These are phyloP conservation scores for Apostichopus japonicus DNA, from an alignment of 35 echinoderm and acorn worm genomes.

Conservation along the genomic window DNA sequence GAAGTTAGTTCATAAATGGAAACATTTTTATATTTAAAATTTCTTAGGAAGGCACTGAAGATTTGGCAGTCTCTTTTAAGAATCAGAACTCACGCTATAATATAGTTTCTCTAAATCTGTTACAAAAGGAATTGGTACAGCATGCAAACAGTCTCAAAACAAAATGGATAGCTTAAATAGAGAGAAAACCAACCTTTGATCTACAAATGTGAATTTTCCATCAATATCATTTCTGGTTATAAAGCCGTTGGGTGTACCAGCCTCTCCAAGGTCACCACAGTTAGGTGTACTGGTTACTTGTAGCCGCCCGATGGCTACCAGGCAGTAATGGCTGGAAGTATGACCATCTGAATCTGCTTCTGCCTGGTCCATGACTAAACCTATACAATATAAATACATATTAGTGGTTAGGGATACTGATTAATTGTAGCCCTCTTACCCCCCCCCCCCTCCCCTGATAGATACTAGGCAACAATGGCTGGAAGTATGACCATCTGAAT, in stretches of 20 bases:
- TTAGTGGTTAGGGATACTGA: conserved; percentile 79
- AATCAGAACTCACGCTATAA: no score
- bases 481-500: conserved; percentile 77
- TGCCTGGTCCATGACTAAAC: conserved; percentile 73
- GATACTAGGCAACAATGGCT: conserved; percentile 98
- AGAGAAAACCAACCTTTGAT: conserved; percentile 84
- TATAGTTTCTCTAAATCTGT: no score
- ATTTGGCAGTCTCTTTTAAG: no score
- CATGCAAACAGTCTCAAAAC: no score
- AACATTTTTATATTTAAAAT: no score
- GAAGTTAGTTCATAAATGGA: no score
- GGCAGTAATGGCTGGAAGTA: conserved; percentile 89
- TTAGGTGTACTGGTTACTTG: conserved; percentile 98
- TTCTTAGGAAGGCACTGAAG: no score
- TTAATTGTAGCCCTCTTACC: conserved; percentile 70
- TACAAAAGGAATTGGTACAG: no score
- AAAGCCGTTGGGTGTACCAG: conserved; percentile 95
- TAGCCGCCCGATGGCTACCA: conserved; percentile 96
- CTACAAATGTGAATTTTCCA: conserved; percentile 97
- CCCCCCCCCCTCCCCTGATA: conserved; percentile 71
- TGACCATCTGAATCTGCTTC: conserved; percentile 88
- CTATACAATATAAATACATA: conserved; percentile 14
- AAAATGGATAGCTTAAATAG: not conserved
- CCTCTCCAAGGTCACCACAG: conserved; percentile 86
- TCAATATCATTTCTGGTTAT: conserved; percentile 88